A percentile compares a stretch with the other conserved stretches of the same genome.
Evolutionary conservation across 2,113 vertebrate species (phyloP).

Genomic region (Miniopterus natalensis): DNA sequence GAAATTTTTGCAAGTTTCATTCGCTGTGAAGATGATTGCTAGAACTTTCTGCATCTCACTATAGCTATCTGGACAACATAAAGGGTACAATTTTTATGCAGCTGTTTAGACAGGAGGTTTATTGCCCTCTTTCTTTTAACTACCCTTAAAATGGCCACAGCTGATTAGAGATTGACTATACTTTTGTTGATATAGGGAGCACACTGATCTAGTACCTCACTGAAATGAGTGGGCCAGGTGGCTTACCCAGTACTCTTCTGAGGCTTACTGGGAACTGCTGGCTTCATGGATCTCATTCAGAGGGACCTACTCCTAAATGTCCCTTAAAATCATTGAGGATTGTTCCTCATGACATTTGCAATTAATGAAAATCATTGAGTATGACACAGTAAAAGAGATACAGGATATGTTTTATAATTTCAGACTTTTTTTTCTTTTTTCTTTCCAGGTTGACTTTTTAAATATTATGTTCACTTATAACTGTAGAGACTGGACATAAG

Average conservation of each 20-base stretch:
- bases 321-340: not conserved
- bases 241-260: not conserved
- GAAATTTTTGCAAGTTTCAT: slow-evolving; percentile 67
- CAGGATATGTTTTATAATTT: not conserved
- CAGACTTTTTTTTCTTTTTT: slow-evolving; percentile 20
- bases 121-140: slow-evolving; percentile 28
- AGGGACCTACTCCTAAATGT: not conserved
- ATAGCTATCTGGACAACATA: slow-evolving; percentile 69
- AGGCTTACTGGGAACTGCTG: not conserved
- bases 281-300: not conserved
- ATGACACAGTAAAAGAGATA: not conserved
- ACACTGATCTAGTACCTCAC: not conserved
- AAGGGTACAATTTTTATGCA: slow-evolving; percentile 62
- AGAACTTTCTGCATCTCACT: slow-evolving; percentile 65
- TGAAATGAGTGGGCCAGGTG: not conserved
- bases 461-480: not conserved
- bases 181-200: not conserved
- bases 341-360: not conserved
- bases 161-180: not conserved
- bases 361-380: not conserved
- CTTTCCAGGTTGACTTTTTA: not conserved
- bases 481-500: not conserved
- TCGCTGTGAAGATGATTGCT: slow-evolving; percentile 36
- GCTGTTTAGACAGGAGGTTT: slow-evolving; percentile 70
- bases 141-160: slow-evolving; percentile 58